Evolutionary conservation across 2,113 vertebrate genomes (phyloP).

Genomic region (Sapayoa aenigma): DNA sequence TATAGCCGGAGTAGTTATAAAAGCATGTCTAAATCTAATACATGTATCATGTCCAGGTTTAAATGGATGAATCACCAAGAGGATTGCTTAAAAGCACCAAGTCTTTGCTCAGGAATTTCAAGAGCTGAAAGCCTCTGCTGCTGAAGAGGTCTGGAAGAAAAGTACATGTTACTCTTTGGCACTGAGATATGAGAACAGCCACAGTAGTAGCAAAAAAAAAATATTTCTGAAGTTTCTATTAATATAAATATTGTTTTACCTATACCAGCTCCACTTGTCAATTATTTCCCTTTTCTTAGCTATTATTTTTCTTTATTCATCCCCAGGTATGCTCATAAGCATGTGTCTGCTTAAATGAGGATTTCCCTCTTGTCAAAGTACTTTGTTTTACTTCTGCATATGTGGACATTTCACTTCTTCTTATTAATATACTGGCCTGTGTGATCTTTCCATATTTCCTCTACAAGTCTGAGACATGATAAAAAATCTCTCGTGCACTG

Average conservation of each 20-base stretch:
- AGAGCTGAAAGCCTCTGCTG: neutral
- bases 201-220: neutral
- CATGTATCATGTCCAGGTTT: neutral
- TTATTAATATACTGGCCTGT: neutral
- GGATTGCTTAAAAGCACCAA: neutral
- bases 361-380: neutral
- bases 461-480: neutral
- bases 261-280: neutral
- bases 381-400: neutral
- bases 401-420: neutral
- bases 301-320: neutral
- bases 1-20: neutral
- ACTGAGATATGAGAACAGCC: fast-evolving
- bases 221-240: neutral
- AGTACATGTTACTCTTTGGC: neutral
- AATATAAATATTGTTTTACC: neutral
- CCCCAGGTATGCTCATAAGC: neutral
- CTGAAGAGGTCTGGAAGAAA: neutral
- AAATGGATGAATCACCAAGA: neutral
- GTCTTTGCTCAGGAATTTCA: neutral
- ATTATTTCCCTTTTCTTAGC: neutral
- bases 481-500: neutral
- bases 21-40: neutral
- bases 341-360: neutral
- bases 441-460: neutral